phyloP scores from a whole-genome alignment of 2,797 vertebrate species.

The Semaprochilodus insignis region DNA sequence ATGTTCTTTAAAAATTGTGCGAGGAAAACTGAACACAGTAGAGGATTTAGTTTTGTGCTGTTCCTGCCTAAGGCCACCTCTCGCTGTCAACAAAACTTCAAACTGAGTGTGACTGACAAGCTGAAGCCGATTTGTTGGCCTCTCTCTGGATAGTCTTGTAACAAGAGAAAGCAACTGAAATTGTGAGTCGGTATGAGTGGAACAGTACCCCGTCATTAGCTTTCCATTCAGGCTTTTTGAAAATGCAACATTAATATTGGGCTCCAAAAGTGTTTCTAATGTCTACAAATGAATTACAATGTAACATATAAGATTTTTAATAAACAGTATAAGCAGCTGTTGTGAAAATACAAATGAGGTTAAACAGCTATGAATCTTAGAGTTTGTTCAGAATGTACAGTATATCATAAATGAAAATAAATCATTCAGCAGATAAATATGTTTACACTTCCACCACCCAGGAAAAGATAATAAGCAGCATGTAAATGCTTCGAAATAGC shows the following conservation, averaged over 20 bases:
- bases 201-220: not conserved
- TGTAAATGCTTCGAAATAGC: not conserved
- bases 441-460: not conserved
- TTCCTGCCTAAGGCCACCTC: conserved; percentile 36
- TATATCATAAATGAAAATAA: not conserved
- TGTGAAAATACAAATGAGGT: not conserved
- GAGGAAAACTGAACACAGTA: conserved; percentile 40
- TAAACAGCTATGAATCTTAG: not conserved
- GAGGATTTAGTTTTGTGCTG: conserved; percentile 45
- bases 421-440: not conserved
- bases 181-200: not conserved
- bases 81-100: conserved; percentile 51
- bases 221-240: conserved; percentile 1
- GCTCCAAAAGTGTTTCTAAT: not conserved
- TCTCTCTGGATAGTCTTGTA: not conserved
- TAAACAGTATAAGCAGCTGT: not conserved
- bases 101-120: conserved; percentile 49
- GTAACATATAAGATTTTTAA: not conserved
- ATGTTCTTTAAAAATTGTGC: conserved; percentile 27
- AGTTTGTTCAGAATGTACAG: not conserved
- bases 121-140: conserved; percentile 27
- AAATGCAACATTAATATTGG: not conserved
- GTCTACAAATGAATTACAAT: not conserved
- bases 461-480: not conserved
- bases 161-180: not conserved